Evolutionary conservation across 2,797 vertebrate genomes (phyloP), one percentile per base, ranked within the genome.

Genomic region (Manis javanica): DNA sequence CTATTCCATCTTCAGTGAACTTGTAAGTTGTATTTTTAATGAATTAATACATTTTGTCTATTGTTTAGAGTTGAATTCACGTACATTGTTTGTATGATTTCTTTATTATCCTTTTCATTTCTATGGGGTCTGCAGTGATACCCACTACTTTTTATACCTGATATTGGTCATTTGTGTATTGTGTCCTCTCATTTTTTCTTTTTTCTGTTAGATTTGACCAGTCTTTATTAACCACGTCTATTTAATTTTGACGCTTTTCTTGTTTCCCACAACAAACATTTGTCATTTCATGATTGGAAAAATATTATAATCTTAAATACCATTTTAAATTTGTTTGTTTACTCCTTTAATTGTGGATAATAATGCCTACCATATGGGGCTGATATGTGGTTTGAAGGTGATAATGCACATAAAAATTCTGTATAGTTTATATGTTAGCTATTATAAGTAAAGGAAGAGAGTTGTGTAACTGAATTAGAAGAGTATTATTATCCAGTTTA

Each of bases 251-350:
- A 49, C 18, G 64, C 24, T 87, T 92, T 90, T 78, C 18, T 68
- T 10, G 66, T 61, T 96, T 71, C 42, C 29, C 34, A 74, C 5
- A 69, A 78, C 16, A 92, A 89, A n/a, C 2, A 90, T 68, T 91
- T 88, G 49, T 78, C 26, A 89, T 89, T 89, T 49, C 83, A 83
- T 55, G 77, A 71, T 81, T 96, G 82, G 49, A 85, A 75, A 92
- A 93, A 93, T 64, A 61, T 23, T 51, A 53, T 21, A 63, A 83
- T 55, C 53, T 57, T 78, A 68, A 87, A 81, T 57, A 34, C 2
- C 13, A 75, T 37, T 85, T 94, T 79, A 89, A 91, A 93, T 72
- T 63, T 66, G 14, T 37, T 61, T 79, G 19, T 19, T 83, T 93
- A 37, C 94, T 31, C 24, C 29, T 81, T 91, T 78, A 83, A 77